A percentile compares a stretch with the other conserved stretches of the same genome.
Conservation (phyloP, 2,888 invertebrate species). For the Diarsia mendica region DNA sequence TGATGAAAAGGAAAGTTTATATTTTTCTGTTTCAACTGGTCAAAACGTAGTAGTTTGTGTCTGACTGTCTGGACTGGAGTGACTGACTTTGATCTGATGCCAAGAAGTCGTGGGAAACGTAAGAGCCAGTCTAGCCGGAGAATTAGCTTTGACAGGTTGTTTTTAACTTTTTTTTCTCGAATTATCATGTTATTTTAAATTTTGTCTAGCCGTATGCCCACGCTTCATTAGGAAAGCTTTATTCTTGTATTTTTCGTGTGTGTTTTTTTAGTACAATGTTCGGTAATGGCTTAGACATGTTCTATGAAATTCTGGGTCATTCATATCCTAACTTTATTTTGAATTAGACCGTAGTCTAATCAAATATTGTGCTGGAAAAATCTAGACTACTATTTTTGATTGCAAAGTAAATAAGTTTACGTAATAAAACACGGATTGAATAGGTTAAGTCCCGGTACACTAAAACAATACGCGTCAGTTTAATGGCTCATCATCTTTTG, state of each 20-base stretch:
- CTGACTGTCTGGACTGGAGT: constrained; percentile 5
- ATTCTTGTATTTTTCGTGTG: background rate
- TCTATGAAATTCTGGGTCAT: background rate
- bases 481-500: background rate
- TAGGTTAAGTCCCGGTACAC: background rate
- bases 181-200: constrained; percentile 23
- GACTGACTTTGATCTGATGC: constrained; percentile 61
- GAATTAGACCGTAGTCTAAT: background rate
- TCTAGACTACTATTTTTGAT: background rate
- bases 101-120: constrained; percentile 42
- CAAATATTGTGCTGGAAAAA: background rate
- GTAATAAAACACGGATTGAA: background rate
- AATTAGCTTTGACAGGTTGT: constrained; percentile 26
- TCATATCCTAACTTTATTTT: background rate
- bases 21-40: constrained; percentile 31
- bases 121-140: constrained; percentile 34
- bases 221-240: constrained; percentile 25
- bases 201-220: constrained; percentile 36
- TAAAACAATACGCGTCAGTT: background rate
- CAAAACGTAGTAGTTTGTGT: constrained; percentile 1
- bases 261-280: background rate
- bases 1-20: background rate
- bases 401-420: background rate
- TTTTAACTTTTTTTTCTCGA: constrained; percentile 14
- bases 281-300: background rate